phyloP scores from a whole-genome alignment of 2,113 vertebrate genomes.

The Xyrauchen texanus region DNA sequence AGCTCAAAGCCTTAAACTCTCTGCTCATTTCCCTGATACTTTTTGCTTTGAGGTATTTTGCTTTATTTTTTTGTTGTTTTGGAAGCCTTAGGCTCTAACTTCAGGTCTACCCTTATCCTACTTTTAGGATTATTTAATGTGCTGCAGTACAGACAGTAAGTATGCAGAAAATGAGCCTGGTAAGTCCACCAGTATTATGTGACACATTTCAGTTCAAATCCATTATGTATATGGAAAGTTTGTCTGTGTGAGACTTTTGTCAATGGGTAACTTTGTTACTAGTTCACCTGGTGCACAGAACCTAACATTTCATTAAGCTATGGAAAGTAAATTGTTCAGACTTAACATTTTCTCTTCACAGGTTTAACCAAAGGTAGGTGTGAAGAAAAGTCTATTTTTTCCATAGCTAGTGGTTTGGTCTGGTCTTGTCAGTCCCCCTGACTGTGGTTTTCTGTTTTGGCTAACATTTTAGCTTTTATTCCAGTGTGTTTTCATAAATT shows the following conservation, averaged over 20 bases:
- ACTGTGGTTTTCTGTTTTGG: neutral
- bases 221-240: conserved; percentile 71
- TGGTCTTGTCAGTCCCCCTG: conserved; percentile 36
- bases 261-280: conserved; percentile 60
- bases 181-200: conserved; percentile 87
- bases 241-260: conserved; percentile 86
- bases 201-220: conserved; percentile 73
- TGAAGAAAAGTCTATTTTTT: conserved; percentile 65
- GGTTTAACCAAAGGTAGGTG: conserved; percentile 69
- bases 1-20: conserved; percentile 68
- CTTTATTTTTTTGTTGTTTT: conserved; percentile 58
- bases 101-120: conserved; percentile 87
- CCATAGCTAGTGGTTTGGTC: conserved; percentile 75
- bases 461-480: no score
- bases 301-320: conserved; percentile 75
- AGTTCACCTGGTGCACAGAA: conserved; percentile 69
- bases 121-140: conserved; percentile 91
- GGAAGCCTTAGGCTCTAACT: conserved; percentile 88
- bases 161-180: conserved; percentile 86
- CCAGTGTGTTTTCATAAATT: no score
- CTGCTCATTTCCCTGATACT: conserved; percentile 49
- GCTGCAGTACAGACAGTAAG: conserved; percentile 87
- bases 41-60: conserved; percentile 45
- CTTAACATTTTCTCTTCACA: conserved; percentile 57
- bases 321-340: conserved; percentile 70